These are phyloP conservation scores for Amphimallon solstitiale DNA, from an alignment of 2,888 invertebrate genomes.

Conservation along the genomic window DNA sequence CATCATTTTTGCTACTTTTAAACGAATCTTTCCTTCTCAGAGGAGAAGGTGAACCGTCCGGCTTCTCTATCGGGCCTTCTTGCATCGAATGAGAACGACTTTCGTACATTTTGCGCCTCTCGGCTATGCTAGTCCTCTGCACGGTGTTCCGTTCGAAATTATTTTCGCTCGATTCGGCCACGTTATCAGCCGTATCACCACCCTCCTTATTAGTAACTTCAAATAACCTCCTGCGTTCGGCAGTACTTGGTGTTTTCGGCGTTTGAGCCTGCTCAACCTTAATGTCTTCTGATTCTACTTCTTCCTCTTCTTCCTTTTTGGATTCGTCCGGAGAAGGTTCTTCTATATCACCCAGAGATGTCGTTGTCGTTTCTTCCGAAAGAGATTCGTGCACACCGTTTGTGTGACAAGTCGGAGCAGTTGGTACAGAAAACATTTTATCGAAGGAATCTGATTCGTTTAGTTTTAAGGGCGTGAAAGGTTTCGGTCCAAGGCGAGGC, in stretches of 20 bases:
- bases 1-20: constrained; percentile 68
- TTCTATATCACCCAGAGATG: constrained; percentile 47
- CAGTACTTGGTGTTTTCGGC: constrained; percentile 81
- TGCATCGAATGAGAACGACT: constrained; percentile 75
- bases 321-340: constrained; percentile 40
- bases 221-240: constrained; percentile 81
- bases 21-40: constrained; percentile 77
- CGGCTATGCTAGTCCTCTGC: constrained; percentile 80
- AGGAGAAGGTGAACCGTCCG: constrained; percentile 78
- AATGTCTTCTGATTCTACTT: too few species aligned
- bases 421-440: constrained; percentile 83
- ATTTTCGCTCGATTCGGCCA: constrained; percentile 66
- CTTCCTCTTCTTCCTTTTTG: constrained; percentile 35
- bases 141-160: constrained; percentile 70
- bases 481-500: constrained; percentile 88
- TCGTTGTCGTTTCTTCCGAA: constrained; percentile 52
- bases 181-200: constrained; percentile 60
- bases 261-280: constrained; percentile 68
- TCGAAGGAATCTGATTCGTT: constrained; percentile 82
- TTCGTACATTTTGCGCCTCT: constrained; percentile 80
- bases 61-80: constrained; percentile 67
- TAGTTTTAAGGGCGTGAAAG: constrained; percentile 81
- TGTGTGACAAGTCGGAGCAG: constrained; percentile 69
- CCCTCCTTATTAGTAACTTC: constrained; percentile 64
- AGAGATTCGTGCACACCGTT: constrained; percentile 53